phyloP scores from a whole-genome alignment of 2,113 vertebrate genomes.

The Isurus oxyrinchus region DNA sequence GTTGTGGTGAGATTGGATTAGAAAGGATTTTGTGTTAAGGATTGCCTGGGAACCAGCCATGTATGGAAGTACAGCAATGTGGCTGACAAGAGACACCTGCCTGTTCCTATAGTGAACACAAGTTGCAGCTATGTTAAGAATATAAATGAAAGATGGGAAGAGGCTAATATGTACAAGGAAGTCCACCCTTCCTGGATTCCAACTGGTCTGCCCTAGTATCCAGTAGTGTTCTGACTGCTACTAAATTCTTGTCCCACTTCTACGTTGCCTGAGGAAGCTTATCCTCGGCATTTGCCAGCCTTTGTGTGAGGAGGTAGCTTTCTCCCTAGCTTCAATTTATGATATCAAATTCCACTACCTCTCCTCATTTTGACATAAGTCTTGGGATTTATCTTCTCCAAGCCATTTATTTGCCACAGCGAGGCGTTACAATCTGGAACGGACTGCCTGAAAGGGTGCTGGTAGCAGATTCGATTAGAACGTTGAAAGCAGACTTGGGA shows the following conservation, averaged over 20 bases:
- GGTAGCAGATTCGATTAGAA: no score
- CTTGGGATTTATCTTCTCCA: neutral
- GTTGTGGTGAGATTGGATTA: neutral
- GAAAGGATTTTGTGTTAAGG: neutral
- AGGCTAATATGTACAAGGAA: neutral
- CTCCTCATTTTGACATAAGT: neutral
- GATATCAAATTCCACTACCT: neutral
- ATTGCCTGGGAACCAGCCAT: neutral
- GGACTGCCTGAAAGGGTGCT: neutral
- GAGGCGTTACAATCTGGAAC: neutral
- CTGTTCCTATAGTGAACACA: neutral
- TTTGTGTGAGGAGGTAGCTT: neutral
- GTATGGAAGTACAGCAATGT: neutral
- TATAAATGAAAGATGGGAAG: neutral
- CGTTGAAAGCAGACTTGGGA: no score
- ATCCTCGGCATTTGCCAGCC: neutral
- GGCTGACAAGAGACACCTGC: neutral
- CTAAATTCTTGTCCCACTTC: neutral
- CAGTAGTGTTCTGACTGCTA: neutral
- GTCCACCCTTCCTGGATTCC: neutral
- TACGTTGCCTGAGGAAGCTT: neutral
- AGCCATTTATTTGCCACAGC: neutral
- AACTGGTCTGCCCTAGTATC: no score
- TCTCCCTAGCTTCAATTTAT: neutral
- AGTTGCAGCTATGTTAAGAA: neutral